Percentiles rank a stretch among this genome's conserved stretches.
Conservation (phyloP, 2,797 vertebrate genomes). For the Betta splendens region DNA sequence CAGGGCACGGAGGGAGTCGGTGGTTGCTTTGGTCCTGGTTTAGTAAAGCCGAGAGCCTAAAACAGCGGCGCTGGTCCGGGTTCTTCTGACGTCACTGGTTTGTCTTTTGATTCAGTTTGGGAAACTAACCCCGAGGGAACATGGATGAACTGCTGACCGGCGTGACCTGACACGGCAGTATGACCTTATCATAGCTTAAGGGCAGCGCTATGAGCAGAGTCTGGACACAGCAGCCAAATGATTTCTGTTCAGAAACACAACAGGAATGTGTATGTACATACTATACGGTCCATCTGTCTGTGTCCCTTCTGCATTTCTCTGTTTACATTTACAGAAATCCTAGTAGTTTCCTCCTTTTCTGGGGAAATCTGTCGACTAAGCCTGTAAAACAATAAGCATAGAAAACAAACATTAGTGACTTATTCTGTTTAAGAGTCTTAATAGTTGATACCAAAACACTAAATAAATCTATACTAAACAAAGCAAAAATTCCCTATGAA, state of each 20-base stretch:
- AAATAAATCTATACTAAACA: not conserved
- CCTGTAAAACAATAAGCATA: conserved; percentile 35
- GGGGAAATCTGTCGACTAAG: not conserved
- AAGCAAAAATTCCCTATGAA: not conserved
- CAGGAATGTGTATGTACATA: conserved; percentile 23
- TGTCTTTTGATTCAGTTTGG: conserved; percentile 13
- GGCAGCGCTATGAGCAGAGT: conserved; percentile 37
- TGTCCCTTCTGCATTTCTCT: conserved; percentile 16
- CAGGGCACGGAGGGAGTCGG: conserved; percentile 9
- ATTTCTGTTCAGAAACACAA: conserved; percentile 9
- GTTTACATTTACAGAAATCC: conserved; percentile 32
- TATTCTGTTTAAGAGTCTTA: not conserved
- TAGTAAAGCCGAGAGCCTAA: conserved; percentile 45
- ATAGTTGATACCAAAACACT: too few species aligned
- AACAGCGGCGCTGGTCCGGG: conserved; percentile 1
- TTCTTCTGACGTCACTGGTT: conserved; percentile 2
- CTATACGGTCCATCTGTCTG: conserved; percentile 4
- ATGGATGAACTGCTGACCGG: conserved; percentile 20
- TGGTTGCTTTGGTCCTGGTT: conserved; percentile 57
- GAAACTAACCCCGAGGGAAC: conserved; percentile 11
- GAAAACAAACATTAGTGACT: conserved; percentile 9
- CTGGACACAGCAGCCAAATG: conserved; percentile 16
- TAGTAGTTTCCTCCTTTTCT: conserved; percentile 16
- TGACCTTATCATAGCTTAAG: conserved; percentile 24
- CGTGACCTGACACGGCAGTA: not conserved